Evolutionary conservation across 2,888 invertebrate species (phyloP).

Genomic region (Pegoplata infirma): DNA sequence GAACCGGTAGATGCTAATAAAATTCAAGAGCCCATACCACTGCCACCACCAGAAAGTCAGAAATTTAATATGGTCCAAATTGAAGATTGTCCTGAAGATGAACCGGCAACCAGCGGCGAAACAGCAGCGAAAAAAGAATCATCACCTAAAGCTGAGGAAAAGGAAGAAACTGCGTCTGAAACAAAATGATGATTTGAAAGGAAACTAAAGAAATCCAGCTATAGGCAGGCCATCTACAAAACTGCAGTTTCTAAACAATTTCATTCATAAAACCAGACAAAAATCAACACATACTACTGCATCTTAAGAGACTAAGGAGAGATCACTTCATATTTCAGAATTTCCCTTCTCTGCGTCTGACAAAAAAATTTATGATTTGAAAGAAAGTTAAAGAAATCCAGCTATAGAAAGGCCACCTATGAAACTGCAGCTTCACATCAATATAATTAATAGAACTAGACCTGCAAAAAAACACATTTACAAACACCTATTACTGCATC

Average conservation of each 20-base stretch:
- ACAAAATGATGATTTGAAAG: constrained; percentile 64
- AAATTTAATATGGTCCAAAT: constrained; percentile 55
- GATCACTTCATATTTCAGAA: not conserved
- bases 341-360: constrained; percentile 28
- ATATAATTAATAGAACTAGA: constrained; percentile 64
- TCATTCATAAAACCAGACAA: constrained; percentile 61
- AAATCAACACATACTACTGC: not conserved
- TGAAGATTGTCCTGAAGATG: constrained; percentile 63
- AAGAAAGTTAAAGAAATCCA: not conserved
- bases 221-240: constrained; percentile 59
- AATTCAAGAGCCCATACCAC: constrained; percentile 73
- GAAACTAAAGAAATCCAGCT: constrained; percentile 13
- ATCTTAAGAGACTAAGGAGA: not conserved
- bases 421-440: constrained; percentile 67
- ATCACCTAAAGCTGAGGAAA: constrained; percentile 1
- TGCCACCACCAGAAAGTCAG: constrained; percentile 71
- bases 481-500: not conserved
- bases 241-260: constrained; percentile 68
- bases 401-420: constrained; percentile 53
- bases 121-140: constrained; percentile 35
- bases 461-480: constrained; percentile 4
- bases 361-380: constrained; percentile 65
- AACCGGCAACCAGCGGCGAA: constrained; percentile 22
- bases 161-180: constrained; percentile 32
- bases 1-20: constrained; percentile 71